Conservation (phyloP, 2,888 invertebrate genomes). For the Troilus luridus region DNA sequence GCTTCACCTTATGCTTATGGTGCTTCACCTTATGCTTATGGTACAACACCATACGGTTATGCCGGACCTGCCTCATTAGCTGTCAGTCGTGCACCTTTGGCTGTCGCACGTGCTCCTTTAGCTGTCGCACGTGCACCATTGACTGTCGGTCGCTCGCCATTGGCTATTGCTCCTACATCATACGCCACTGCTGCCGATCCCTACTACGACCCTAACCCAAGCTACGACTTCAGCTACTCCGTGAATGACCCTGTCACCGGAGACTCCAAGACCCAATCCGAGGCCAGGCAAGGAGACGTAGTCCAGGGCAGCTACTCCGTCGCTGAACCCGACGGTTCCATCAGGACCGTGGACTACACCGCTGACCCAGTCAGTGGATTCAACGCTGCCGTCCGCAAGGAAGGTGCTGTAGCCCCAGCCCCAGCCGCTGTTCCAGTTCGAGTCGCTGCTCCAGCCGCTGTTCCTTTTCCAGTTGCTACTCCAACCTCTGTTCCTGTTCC, state of each 20-base stretch:
- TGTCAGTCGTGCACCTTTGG: background rate
- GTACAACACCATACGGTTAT: background rate
- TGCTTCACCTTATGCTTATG: background rate
- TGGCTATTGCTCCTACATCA: background rate
- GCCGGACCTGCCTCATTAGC: background rate
- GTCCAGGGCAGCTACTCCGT: conserved; percentile 44
- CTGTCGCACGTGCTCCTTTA: background rate
- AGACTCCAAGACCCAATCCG: conserved; percentile 39
- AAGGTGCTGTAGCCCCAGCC: background rate
- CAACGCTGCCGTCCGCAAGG: conserved; percentile 13
- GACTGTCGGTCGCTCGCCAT: background rate
- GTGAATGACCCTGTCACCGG: conserved; percentile 1
- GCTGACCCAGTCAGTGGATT: conserved; percentile 41
- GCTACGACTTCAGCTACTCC: conserved; percentile 43
- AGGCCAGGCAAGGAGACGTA: conserved; percentile 35
- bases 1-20: background rate
- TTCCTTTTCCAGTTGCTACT: conserved; percentile 26
- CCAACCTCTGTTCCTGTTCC: background rate
- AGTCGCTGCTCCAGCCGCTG: background rate
- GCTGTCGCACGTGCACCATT: background rate
- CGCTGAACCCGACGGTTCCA: background rate
- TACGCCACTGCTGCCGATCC: conserved; percentile 14
- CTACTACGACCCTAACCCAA: conserved; percentile 44
- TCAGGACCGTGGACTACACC: conserved; percentile 8
- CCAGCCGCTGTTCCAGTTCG: background rate